Base-by-base conservation (phyloP, 2,888 invertebrate genomes). In the Coleophora flavipennella region DNA sequence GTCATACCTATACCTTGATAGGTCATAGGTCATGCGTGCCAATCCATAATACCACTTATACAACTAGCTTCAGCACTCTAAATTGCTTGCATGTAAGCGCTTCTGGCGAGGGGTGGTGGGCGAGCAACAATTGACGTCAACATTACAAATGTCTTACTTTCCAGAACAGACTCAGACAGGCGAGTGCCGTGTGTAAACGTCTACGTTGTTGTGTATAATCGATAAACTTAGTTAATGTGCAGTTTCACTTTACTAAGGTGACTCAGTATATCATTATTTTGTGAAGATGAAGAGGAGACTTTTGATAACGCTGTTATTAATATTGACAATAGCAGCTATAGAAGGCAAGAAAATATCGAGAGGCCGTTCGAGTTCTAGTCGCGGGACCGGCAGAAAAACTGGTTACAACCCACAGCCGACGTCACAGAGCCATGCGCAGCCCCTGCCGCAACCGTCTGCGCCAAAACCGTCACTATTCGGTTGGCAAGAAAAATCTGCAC, bases 401-500 rank as follows among this genome's bases (percentile, higher is more conserved):
- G 68, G 57, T 47, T 58, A 56, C 13, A 70, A 75, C 40, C 61
- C 77, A 35, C 70, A 55, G 32, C 81, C 84, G 9, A 81, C 84
- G 33, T 79, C 83, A 1, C 61, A 78, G 10, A 77, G 76, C 47
- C 62, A 20, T 48, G 68, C 79, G 26, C 79, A 79, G 55, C 58
- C 70, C 10, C 2, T 11, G 2, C n/a, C 9, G n/a, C 7, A n/a
- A 29, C 35, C 35, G 3, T 52, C 67, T 20, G 69, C 67, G 34
- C 61, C 59, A 14, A 71, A 71, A 36, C 78, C 79, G 8, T 67
- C 78, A 28, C 50, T 78, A 11, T 76, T 55, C 50, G 81, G 74
- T 45, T 84, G 84, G 83, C 81, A 83, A 57, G 74, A 78, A 59
- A 67, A 65, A 55, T 50, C 77, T 26, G 63, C 62, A 11, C 69